Evolutionary conservation across 2,113 vertebrate species (phyloP), one percentile per base, ranked within the genome.

Genomic region (Rafetus swinhoei): DNA sequence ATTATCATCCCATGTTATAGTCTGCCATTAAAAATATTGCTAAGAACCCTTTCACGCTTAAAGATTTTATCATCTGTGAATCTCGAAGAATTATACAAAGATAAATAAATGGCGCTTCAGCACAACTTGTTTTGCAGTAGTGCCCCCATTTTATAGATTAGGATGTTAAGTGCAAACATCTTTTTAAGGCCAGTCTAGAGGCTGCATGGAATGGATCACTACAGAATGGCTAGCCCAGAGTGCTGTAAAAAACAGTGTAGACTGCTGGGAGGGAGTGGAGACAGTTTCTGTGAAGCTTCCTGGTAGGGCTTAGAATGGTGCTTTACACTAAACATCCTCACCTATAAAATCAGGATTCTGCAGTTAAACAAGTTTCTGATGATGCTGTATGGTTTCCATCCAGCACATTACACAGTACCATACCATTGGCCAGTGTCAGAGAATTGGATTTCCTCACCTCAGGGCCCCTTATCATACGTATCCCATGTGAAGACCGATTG

Each of bases 151-250:
- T 82, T 69, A 3, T 39, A 82, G 79, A 29, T 59, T n/a, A 85
- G 53, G 27, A 69, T 3, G 18, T 0, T 0, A 1, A 87, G 9
- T 22, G 21, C 65, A 65, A 55, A 8, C 25, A 24, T 29, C 29
- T 32, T 2, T 54, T 57, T 4, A 62, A 90, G 5, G 2, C 14
- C 57, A 7, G 16, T 18, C 16, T 4, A 65, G 59, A 52, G 0
- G 1, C 15, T 81, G 82, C 45, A 7, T 27, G 53, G 8, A 13
- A 69, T 12, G 50, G 18, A 2, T 1, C 82, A 86, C 57, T 79
- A 50, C 84, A 79, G 39, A 6, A 11, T 12, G 2, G 0, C 1
- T n/a, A 60, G 54, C 18, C 24, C 81, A 9, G 6, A 22, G 9
- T 14, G 21, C 2, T 0, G 79, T 80, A 52, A 62, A 57, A 85